Conservation (phyloP, 2,797 vertebrate species). For the Xerus rutilus region DNA sequence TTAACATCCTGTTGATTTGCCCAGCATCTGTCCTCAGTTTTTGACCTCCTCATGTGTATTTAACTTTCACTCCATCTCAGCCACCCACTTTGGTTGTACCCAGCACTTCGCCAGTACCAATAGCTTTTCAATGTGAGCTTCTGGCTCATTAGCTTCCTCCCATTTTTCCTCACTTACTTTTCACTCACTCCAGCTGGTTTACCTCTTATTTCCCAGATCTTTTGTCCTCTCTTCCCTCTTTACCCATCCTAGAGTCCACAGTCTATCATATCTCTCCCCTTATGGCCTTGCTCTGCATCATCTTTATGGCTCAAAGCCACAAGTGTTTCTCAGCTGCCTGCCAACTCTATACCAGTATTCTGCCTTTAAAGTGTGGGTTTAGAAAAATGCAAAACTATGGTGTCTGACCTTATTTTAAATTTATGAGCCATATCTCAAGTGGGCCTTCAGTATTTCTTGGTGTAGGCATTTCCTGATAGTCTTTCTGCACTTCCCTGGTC, state of each 20-base stretch:
- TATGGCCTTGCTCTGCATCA: background rate
- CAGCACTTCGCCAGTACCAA: background rate
- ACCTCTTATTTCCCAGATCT: background rate
- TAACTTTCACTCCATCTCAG: background rate
- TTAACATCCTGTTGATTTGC: background rate
- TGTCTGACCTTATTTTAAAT: constrained; percentile 44
- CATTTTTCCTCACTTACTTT: background rate
- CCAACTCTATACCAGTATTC: background rate
- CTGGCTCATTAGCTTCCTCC: background rate
- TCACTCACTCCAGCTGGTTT: background rate
- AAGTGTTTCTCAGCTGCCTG: background rate
- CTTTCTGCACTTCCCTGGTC: background rate
- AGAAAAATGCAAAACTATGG: background rate
- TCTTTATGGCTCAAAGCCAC: background rate
- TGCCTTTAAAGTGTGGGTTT: background rate
- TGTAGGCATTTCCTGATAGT: background rate
- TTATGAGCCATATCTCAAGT: background rate
- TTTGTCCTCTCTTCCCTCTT: background rate
- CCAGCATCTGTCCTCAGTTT: background rate
- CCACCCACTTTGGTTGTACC: background rate
- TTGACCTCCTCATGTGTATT: background rate
- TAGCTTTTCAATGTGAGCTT: background rate
- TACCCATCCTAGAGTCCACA: background rate
- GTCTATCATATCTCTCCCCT: background rate
- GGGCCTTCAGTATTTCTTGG: background rate